These are phyloP conservation scores for Hofmannophila pseudospretella DNA, from an alignment of 2,888 invertebrate species.

Conservation along the genomic window DNA sequence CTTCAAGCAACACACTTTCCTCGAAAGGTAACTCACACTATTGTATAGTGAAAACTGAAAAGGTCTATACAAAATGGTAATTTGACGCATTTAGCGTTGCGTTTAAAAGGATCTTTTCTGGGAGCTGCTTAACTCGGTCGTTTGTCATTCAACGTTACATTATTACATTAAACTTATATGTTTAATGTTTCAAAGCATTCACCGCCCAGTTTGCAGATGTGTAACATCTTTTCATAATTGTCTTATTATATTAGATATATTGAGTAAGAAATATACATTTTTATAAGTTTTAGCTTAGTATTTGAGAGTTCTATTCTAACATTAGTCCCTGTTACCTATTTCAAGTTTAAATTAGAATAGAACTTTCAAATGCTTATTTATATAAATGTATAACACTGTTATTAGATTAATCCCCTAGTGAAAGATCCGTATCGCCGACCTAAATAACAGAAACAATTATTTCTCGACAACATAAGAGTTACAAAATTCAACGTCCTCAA, in stretches of 20 bases:
- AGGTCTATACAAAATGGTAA: constrained; percentile 39
- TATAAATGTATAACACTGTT: no score
- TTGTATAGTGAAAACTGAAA: constrained; percentile 28
- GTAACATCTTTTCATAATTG: constrained; percentile 1
- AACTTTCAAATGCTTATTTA: no score
- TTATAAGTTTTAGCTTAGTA: no score
- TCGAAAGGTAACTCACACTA: constrained; percentile 30
- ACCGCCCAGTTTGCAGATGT: constrained; percentile 12
- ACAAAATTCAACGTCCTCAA: neutral
- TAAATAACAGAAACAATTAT: neutral
- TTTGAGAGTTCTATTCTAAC: no score
- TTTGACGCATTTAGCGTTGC: constrained; percentile 30
- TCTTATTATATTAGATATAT: no score
- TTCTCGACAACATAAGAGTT: neutral
- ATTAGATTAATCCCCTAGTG: neutral
- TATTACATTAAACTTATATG: constrained; percentile 24
- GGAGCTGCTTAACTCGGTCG: constrained; percentile 33
- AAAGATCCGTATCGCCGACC: neutral
- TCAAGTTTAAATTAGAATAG: no score
- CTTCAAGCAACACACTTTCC: constrained; percentile 27
- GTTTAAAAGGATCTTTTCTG: constrained; percentile 48
- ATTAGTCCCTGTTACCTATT: no score
- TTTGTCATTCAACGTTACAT: constrained; percentile 40
- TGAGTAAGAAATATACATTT: no score
- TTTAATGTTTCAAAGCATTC: constrained; percentile 20